A percentile compares a stretch with the other conserved stretches of the same genome.
Conservation (phyloP, 2,888 invertebrate species). For the Campoplex nolae region DNA sequence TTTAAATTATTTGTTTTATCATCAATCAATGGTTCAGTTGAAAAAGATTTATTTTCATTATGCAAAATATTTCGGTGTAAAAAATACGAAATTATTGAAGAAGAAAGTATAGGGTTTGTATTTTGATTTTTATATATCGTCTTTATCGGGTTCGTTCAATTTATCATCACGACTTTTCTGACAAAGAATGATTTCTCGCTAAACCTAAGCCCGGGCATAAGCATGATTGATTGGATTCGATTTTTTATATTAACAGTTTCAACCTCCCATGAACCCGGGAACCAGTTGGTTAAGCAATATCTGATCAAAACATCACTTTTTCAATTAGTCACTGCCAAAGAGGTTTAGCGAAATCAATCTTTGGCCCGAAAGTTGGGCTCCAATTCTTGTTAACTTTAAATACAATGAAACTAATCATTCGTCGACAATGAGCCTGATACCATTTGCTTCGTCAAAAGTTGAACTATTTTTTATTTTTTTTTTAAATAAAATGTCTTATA, state of each 20-base stretch:
- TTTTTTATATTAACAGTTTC: conserved; percentile 1
- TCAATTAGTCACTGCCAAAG: background rate
- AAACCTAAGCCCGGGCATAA: background rate
- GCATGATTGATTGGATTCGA: conserved; percentile 14
- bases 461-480: no score
- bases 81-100: background rate
- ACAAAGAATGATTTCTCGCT: background rate
- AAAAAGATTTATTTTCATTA: background rate
- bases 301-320: background rate
- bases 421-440: no score
- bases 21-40: background rate
- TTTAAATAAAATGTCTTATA: no score
- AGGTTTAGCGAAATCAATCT: background rate
- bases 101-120: background rate
- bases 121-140: conserved; percentile 1
- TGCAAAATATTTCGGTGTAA: background rate
- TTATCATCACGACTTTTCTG: conserved; percentile 13
- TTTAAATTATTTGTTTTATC: background rate
- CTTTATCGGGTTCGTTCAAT: background rate
- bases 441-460: no score
- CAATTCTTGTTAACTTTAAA: no score
- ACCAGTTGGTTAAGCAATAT: conserved; percentile 16
- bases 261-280: background rate
- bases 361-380: no score
- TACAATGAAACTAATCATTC: no score